phyloP scores from a whole-genome alignment of 2,113 vertebrate species.

The Varanus salvator region DNA sequence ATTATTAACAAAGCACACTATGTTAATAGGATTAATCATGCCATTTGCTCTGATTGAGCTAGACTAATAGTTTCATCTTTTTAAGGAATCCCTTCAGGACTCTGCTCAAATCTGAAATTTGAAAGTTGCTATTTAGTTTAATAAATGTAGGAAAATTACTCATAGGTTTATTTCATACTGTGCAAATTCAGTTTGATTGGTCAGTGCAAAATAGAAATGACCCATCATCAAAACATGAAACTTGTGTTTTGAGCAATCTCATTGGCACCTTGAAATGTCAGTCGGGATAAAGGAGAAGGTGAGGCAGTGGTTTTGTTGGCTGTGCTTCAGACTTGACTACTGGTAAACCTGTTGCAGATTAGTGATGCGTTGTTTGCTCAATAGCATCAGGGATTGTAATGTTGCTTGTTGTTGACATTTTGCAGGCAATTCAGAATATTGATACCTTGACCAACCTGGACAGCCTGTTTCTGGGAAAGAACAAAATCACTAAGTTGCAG shows the following conservation, averaged over 20 bases:
- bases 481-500: conserved; percentile 97
- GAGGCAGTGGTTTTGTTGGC: neutral
- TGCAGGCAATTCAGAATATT: conserved; percentile 92
- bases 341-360: neutral
- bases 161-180: neutral
- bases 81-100: neutral
- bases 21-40: neutral
- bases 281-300: neutral
- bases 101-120: neutral
- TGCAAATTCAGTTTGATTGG: neutral
- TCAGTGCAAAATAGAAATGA: neutral
- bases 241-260: neutral
- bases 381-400: rapidly evolving
- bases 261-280: neutral
- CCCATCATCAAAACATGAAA: too few species aligned
- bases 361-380: neutral
- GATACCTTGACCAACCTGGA: conserved; percentile 87
- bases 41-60: neutral
- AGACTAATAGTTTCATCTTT: neutral
- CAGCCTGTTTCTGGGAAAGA: conserved; percentile 96
- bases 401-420: neutral
- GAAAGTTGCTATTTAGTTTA: neutral
- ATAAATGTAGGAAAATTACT: neutral
- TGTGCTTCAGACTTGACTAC: neutral
- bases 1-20: neutral